phyloP scores from a whole-genome alignment of 2,888 invertebrate species.

The Chymomyza fuscimana region DNA sequence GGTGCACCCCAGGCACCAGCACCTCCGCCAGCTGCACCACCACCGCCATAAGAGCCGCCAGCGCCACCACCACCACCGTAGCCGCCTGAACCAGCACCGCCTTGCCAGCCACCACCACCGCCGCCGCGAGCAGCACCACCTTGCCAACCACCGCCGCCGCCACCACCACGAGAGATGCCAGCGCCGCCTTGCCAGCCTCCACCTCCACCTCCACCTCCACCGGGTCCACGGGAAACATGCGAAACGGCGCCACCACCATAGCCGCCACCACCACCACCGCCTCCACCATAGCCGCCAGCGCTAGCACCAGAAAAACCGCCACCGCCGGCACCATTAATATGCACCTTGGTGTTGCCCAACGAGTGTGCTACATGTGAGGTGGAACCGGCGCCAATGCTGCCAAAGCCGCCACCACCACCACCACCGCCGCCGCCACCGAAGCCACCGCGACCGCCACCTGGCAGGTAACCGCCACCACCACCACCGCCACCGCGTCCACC shows the following conservation, averaged over 20 bases:
- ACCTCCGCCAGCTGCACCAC: conserved; percentile 7
- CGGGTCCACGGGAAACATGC: neutral
- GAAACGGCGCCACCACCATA: conserved; percentile 12
- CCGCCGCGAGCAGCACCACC: conserved; percentile 11
- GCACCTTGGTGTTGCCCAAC: conserved; percentile 5
- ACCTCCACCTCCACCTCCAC: neutral
- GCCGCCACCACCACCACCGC: conserved; percentile 5
- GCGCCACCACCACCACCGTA: conserved; percentile 15
- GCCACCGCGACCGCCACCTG: conserved; percentile 30
- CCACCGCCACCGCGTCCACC: conserved; percentile 28
- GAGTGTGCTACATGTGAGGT: neutral
- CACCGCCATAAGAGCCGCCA: conserved; percentile 21
- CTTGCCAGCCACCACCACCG: conserved; percentile 14
- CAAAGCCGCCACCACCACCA: conserved; percentile 22
- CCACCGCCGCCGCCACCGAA: conserved; percentile 31
- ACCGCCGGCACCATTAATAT: conserved; percentile 9
- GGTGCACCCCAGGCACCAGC: conserved; percentile 20
- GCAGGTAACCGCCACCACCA: conserved; percentile 22
- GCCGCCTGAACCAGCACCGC: neutral
- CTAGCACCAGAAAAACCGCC: neutral
- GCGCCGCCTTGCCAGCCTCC: neutral
- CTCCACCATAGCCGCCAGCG: neutral
- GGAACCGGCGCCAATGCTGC: conserved; percentile 22
- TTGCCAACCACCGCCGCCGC: neutral
- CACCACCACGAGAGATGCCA: neutral